Percentiles rank a stretch among this genome's conserved stretches.
Evolutionary conservation across 2,888 invertebrate species (phyloP).

Genomic region (Athalia circularis): DNA sequence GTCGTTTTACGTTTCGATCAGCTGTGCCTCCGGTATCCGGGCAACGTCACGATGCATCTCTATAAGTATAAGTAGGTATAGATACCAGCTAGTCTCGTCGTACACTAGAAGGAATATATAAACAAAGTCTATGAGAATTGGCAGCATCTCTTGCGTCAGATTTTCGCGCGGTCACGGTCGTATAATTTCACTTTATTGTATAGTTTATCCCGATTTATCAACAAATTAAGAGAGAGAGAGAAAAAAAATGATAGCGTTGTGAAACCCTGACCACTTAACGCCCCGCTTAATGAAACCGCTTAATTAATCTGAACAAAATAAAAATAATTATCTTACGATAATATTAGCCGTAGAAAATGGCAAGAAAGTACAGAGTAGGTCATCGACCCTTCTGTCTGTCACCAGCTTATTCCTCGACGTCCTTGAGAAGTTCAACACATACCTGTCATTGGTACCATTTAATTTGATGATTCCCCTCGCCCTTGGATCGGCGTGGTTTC

Average conservation of each 20-base stretch:
- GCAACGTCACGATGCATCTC: constrained; percentile 42
- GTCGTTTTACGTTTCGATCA: constrained; percentile 36
- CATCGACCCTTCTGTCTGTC: constrained; percentile 43
- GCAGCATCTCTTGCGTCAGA: constrained; percentile 34
- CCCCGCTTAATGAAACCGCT: too few relatives aligned
- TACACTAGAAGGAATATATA: constrained; percentile 28
- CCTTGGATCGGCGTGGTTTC: constrained; percentile 79
- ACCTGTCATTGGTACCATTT: constrained; percentile 62
- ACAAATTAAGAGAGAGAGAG: background rate
- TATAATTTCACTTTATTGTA: constrained; percentile 2
- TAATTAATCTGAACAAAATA: too few relatives aligned
- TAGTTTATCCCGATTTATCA: background rate
- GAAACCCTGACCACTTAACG: background rate
- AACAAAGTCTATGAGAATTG: constrained; percentile 42
- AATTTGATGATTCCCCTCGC: constrained; percentile 63
- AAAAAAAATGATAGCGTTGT: too few relatives aligned
- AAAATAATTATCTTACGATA: too few relatives aligned
- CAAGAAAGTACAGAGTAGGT: constrained; percentile 11
- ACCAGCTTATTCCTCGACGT: background rate
- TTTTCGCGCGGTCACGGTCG: constrained; percentile 30
- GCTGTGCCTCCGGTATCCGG: constrained; percentile 38
- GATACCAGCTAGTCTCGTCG: constrained; percentile 18
- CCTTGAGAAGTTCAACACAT: constrained; percentile 47
- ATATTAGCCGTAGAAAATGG: background rate
- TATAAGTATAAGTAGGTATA: background rate